Evolutionary conservation across 2,888 invertebrate genomes (phyloP), one percentile per base, ranked within the genome.

Genomic region (Diarsia brunnea): DNA sequence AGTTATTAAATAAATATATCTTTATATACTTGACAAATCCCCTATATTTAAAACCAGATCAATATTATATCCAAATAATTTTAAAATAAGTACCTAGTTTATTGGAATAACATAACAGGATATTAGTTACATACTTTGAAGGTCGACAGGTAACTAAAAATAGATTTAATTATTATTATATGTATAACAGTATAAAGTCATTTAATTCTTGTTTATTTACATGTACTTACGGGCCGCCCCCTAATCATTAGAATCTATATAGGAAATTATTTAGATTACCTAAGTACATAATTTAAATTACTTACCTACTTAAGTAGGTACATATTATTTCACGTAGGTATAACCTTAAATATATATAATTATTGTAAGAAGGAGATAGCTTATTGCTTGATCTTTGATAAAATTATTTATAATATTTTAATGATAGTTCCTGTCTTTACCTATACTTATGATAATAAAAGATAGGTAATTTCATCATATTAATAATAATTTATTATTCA

Each of bases 221-320:
- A 53, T 8, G 7, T 51, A 45, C 43, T 45, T 12, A 55, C 73
- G 78, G 79, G 78, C 4, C 24, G 21, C 8, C 79, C 79, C 79
- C 83, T 76, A 19, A 82, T 82, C 79, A 19, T 31, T n/a, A 19
- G 3, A 75, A 78, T 78, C 74, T 51, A 63, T 49, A 4, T 69
- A 47, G 64, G 77, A 60, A 69, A 53, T 61, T 27, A 76, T 60
- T 68, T 49, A 55, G 19, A 82, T 82, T 53, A 72, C 53, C n/a
- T 66, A 72, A 10, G 4, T 53, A 78, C 0, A 45, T 24, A 45
- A 45, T 75, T 51, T 45, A 19, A 51, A 51, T 69, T 51, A 70
- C 10, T 19, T 31, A 51, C 19, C 4, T 66, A 27, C 8, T 38
- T 38, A 38, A 38, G 38, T 38, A 38, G 4, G 4, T 38, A 27